These are phyloP conservation scores for Andricus grossulariae DNA, from an alignment of 1,140 invertebrate species.

Conservation along the genomic window DNA sequence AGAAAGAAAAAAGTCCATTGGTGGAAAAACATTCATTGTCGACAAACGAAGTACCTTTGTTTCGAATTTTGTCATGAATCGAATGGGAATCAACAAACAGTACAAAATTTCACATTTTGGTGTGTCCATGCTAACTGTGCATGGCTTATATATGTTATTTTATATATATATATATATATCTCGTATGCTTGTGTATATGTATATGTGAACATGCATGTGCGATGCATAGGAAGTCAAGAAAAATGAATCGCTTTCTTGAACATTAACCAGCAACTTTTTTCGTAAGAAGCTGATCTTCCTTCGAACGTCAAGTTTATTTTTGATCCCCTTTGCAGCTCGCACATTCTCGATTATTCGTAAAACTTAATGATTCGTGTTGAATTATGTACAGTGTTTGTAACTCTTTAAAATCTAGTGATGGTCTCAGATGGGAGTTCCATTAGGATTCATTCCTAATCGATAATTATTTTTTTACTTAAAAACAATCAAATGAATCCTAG, in stretches of 20 bases:
- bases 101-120: constrained; percentile 10
- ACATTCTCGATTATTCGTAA: constrained; percentile 14
- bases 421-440: not conserved
- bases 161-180: constrained; percentile 20
- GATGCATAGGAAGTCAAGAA: constrained; percentile 8
- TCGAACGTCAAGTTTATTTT: not conserved
- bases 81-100: constrained; percentile 21
- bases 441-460: not conserved
- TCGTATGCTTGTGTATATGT: constrained; percentile 20
- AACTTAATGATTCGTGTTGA: constrained; percentile 23
- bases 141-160: not conserved
- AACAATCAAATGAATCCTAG: not conserved
- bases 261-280: not conserved
- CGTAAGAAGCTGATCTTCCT: not conserved
- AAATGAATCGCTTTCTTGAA: not conserved
- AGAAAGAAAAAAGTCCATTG: constrained; percentile 3
- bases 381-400: constrained; percentile 28
- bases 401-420: constrained; percentile 23
- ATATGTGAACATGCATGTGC: constrained; percentile 16
- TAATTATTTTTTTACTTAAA: not conserved
- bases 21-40: constrained; percentile 1
- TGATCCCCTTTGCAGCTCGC: constrained; percentile 8
- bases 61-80: constrained; percentile 13
- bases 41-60: constrained; percentile 17
- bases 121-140: constrained; percentile 20